Conservation (phyloP, 2,888 invertebrate species). For the Cremastobaeus sp. region DNA sequence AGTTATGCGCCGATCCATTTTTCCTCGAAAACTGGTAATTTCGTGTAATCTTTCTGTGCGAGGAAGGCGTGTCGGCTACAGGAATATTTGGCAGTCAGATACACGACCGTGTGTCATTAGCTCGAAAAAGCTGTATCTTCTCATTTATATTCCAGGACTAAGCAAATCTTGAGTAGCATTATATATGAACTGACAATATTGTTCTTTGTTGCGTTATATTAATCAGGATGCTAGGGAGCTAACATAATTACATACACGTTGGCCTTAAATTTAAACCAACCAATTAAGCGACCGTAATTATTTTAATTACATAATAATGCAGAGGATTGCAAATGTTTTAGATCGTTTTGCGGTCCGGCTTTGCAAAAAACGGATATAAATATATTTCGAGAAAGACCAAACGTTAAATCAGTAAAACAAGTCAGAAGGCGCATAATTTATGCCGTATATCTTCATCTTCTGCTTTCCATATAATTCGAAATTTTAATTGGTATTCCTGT, state of each 20-base stretch:
- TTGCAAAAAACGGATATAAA: too few relatives aligned
- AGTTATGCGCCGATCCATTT: conserved; percentile 61
- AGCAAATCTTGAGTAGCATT: conserved; percentile 51
- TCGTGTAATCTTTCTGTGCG: conserved; percentile 69
- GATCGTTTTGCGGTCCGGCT: background rate
- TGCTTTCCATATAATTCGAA: too few relatives aligned
- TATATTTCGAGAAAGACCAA: too few relatives aligned
- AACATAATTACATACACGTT: conserved; percentile 28
- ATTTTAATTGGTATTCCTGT: too few relatives aligned
- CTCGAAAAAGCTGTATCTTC: conserved; percentile 58
- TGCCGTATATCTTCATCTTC: too few relatives aligned
- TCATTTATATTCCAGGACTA: conserved; percentile 50
- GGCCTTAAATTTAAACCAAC: conserved; percentile 18
- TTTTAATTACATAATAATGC: conserved; percentile 30
- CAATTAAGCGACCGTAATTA: conserved; percentile 29
- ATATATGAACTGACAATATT: conserved; percentile 39
- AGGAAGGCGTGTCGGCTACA: conserved; percentile 69
- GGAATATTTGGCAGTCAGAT: conserved; percentile 64
- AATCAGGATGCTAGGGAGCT: conserved; percentile 15
- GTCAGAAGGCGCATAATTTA: too few relatives aligned
- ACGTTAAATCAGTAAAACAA: too few relatives aligned
- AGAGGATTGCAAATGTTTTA: background rate
- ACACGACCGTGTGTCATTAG: conserved; percentile 68
- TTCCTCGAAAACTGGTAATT: conserved; percentile 69
- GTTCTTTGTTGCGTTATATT: conserved; percentile 8